Base-by-base conservation (phyloP, 2,113 vertebrate species). In the Arothron firmamentum region DNA sequence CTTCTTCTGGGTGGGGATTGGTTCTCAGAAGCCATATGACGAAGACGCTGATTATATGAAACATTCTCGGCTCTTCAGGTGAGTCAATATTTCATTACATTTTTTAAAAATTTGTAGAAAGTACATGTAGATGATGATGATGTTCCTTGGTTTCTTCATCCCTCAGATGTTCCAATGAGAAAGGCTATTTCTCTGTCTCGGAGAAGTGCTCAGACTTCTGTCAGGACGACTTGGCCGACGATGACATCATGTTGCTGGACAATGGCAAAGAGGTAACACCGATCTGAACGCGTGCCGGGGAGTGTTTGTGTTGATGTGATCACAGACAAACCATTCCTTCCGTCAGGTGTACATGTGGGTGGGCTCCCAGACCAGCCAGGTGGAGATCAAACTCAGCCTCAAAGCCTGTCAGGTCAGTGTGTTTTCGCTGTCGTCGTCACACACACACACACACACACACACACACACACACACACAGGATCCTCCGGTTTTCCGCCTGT, bases 321-420 rank as follows among this genome's bases (percentile, higher is more conserved):
- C 0, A 38, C 34, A 12, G 34, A 38, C 9, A 2, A 12, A 38
- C 34, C 11, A 1, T 56, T 48, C 3, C 45, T n/a, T 16, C 55
- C 70, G 6, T 0, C 87, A 99, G 97, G 97, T 99, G 62, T 99
- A 98, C 87, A 99, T 99, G 97, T 98, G 97, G 97, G 97, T 99
- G 5, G 97, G 97, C 41, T 93, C 92, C 14, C 96, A 99, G 89
- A 98, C 96, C 45, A 99, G 97, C 87, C 97, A 99, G 74, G 97
- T 99, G 82, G 97, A 98, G 84, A 98, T 98, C 83, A 98, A 99
- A 76, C 88, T 99, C 23, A 96, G 97, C 76, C 91, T 99, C 59
- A 98, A 99, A 83, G 96, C 96, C 0, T 98, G 96, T 79, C 96
- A 99, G 95, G 97, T 83, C 10, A 69, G 55, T 45, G 11, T 25